Conservation (phyloP, 2,797 vertebrate genomes). For the Sebastes kiyomatsui region DNA sequence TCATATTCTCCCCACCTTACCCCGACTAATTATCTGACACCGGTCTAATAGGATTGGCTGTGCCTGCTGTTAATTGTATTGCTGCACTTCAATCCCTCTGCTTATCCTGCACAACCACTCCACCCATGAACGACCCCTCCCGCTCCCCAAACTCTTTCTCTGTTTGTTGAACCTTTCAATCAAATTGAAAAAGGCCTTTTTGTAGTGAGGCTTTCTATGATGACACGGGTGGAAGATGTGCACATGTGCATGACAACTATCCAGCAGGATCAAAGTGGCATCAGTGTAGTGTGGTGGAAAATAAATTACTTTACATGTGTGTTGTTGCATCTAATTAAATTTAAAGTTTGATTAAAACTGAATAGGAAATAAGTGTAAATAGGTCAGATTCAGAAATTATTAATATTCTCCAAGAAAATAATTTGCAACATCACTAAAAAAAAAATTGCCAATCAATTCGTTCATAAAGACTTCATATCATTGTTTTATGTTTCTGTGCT, state of each 20-base stretch:
- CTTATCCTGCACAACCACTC: conserved; percentile 44
- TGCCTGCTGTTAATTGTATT: conserved; percentile 81
- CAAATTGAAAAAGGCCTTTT: conserved; percentile 40
- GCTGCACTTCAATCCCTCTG: conserved; percentile 72
- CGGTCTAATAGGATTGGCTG: conserved; percentile 81
- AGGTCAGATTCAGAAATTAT: not conserved
- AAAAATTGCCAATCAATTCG: too few relatives aligned
- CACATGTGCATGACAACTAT: not conserved
- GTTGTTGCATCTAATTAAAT: not conserved
- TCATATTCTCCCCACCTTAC: conserved; percentile 62
- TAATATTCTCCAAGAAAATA: not conserved
- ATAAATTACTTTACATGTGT: not conserved
- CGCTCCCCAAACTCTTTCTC: not conserved
- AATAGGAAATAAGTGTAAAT: not conserved
- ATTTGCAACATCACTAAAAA: not conserved
- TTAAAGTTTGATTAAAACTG: not conserved
- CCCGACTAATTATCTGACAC: conserved; percentile 74
- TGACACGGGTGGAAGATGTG: not conserved
- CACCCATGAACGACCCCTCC: not conserved
- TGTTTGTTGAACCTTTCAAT: conserved; percentile 37
- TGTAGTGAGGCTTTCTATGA: conserved; percentile 6
- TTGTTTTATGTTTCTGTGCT: too few relatives aligned
- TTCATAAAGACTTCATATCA: too few relatives aligned
- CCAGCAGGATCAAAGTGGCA: not conserved
- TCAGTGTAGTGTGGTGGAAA: not conserved